These are phyloP conservation scores for Lasioglossum marginatum DNA, from an alignment of 2,888 invertebrate genomes.

Conservation along the genomic window DNA sequence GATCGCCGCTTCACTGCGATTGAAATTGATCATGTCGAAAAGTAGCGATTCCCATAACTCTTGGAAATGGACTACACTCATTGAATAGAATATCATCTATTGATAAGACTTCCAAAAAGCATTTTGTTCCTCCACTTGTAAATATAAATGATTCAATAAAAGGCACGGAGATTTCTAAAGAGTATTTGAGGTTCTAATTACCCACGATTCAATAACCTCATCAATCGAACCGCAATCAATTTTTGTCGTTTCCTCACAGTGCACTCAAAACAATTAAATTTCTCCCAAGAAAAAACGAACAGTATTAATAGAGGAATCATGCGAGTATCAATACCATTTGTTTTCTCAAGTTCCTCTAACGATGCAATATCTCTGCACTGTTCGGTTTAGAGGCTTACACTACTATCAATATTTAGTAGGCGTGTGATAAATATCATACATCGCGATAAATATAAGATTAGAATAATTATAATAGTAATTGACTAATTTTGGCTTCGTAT, in stretches of 20 bases:
- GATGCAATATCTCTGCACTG: constrained; percentile 17
- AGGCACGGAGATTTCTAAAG: constrained; percentile 4
- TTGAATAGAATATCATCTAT: neutral
- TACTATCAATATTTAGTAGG: constrained; percentile 54
- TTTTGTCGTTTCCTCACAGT: neutral
- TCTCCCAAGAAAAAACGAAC: constrained; percentile 36
- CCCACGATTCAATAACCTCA: constrained; percentile 37
- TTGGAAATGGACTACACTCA: neutral
- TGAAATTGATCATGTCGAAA: constrained; percentile 18
- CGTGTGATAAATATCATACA: constrained; percentile 69
- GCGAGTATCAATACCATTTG: constrained; percentile 47
- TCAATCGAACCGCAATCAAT: constrained; percentile 28
- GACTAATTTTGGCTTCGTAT: constrained; percentile 82
- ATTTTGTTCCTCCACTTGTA: neutral
- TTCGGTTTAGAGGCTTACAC: constrained; percentile 30
- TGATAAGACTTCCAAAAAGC: neutral
- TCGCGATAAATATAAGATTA: constrained; percentile 73
- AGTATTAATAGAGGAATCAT: constrained; percentile 35
- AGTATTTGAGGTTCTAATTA: neutral
- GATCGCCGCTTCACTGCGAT: constrained; percentile 7
- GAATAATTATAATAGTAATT: constrained; percentile 76
- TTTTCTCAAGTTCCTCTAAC: constrained; percentile 13
- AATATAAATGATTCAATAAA: constrained; percentile 15
- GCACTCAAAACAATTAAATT: constrained; percentile 28
- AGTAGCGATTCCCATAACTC: neutral